Evolutionary conservation across 2,888 invertebrate genomes (phyloP).

Genomic region (Tethea ocularis): DNA sequence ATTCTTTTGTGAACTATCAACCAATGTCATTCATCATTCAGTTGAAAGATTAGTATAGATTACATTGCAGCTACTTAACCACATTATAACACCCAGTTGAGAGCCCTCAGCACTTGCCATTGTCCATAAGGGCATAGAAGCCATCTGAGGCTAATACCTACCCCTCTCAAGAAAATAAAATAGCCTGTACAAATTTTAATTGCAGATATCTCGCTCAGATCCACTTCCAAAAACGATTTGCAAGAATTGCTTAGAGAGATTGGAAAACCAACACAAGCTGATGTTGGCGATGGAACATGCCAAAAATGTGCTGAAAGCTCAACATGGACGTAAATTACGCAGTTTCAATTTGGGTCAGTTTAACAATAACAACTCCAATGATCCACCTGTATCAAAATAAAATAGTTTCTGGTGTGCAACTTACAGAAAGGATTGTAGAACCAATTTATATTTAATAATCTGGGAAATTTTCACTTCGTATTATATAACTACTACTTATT

Average conservation of each 20-base stretch:
- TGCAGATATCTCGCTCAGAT: slow-evolving; percentile 85
- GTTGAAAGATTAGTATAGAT: too few species aligned
- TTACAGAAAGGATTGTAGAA: not conserved
- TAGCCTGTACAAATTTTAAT: slow-evolving; percentile 25
- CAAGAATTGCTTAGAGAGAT: slow-evolving; percentile 82
- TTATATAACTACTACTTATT: too few species aligned
- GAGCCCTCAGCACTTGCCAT: too few species aligned
- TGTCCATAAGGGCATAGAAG: too few species aligned
- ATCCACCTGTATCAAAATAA: slow-evolving; percentile 35
- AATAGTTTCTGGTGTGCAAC: not conserved
- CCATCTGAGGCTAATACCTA: too few species aligned
- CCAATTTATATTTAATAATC: not conserved
- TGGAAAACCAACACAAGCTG: slow-evolving; percentile 83
- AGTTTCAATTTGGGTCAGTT: slow-evolving; percentile 48
- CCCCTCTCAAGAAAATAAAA: too few species aligned
- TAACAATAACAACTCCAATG: slow-evolving; percentile 42
- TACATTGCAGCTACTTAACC: too few species aligned
- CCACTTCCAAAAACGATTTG: slow-evolving; percentile 89
- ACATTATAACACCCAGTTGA: too few species aligned
- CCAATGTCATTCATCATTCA: too few species aligned
- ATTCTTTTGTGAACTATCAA: too few species aligned
- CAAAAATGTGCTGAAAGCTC: slow-evolving; percentile 67
- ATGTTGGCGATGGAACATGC: slow-evolving; percentile 77
- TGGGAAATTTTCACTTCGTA: too few species aligned
- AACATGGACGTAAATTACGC: slow-evolving; percentile 49